Base-by-base conservation (phyloP, 2,888 invertebrate species). In the Pecten maximus region DNA sequence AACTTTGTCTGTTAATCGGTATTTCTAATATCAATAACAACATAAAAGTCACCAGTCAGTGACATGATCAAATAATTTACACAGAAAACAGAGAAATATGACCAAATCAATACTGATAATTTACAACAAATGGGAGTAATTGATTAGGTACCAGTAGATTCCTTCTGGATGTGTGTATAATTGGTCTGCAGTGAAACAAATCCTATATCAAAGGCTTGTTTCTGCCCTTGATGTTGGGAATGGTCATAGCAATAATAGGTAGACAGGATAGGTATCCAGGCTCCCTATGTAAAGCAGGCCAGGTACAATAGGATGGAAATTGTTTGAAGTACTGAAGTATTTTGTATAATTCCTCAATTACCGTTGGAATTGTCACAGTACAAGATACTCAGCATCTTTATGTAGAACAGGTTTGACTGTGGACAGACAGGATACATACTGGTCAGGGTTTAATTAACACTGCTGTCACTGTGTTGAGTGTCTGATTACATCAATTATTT, bases 1-100 rank as follows among this genome's bases (percentile, higher is more conserved):
- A 74, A 28, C 8, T 10, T 74, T 28, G 54, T 23, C 54, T 35
- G 35, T 74, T 74, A 35, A 74, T 74, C 35, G 74, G 35, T 74
- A 74, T 74, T 23, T 35, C 16, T 74, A 8, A 12, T 28, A 74
- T 74, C 74, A 74, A 74, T 35, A 74, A 28, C 28, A 35, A 8
- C 28, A 74, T 74, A 28, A 74, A 74, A 74, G 35, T 28, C 74
- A 74, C 74, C 74, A 74, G 35, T 35, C 74, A 74, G 74, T 74
- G 74, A 74, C 74, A 6, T 12, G 74, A 74, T 74, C 28, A 74
- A 28, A 28, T 28, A 74, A 74, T 74, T 74, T 35, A 74, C 74
- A 8, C 35, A 28, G 35, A 74, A 35, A 74, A 74, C 28, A 28
- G 10, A 23, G 35, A 74, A 74, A 74, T 35, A 28, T 74, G 28